Conservation (phyloP, 2,113 vertebrate genomes). For the Periophthalmodon schlosseri region DNA sequence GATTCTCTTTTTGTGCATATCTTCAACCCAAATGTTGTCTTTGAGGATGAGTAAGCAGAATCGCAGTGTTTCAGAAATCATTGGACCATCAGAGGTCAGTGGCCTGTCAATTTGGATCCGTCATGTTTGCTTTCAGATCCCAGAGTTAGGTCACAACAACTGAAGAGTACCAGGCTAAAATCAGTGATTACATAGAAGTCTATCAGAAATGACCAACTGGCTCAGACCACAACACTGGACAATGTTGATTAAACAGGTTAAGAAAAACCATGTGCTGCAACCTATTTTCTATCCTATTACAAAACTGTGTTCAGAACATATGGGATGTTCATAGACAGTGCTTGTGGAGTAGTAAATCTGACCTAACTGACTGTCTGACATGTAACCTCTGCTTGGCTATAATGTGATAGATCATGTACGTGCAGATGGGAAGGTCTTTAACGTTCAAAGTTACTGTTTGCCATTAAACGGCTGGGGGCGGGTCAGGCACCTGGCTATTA, state of each 20-base stretch:
- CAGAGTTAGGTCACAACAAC: constrained; percentile 36
- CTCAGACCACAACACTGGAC: constrained; percentile 2
- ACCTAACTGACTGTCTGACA: not conserved
- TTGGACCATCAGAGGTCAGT: constrained; percentile 20
- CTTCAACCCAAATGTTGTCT: not conserved
- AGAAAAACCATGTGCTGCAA: not conserved
- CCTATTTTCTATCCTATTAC: not conserved
- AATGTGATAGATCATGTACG: not conserved
- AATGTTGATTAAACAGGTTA: constrained; percentile 22
- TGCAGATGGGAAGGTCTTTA: not conserved
- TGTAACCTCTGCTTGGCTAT: not conserved
- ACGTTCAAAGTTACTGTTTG: not conserved
- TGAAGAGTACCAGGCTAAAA: constrained; percentile 37
- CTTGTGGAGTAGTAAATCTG: not conserved
- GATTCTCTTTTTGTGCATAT: not conserved
- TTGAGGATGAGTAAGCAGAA: constrained; percentile 5
- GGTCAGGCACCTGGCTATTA: constrained; percentile 5
- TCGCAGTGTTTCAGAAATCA: not conserved
- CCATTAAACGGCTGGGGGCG: not conserved
- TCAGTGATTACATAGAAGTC: constrained; percentile 21
- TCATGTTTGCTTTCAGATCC: constrained; percentile 44
- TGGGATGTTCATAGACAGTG: not conserved
- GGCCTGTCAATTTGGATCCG: constrained; percentile 25
- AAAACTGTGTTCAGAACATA: not conserved
- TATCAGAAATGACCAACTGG: constrained; percentile 15